Evolutionary conservation across 1,140 invertebrate genomes (phyloP).

Genomic region (Oppia nitens): DNA sequence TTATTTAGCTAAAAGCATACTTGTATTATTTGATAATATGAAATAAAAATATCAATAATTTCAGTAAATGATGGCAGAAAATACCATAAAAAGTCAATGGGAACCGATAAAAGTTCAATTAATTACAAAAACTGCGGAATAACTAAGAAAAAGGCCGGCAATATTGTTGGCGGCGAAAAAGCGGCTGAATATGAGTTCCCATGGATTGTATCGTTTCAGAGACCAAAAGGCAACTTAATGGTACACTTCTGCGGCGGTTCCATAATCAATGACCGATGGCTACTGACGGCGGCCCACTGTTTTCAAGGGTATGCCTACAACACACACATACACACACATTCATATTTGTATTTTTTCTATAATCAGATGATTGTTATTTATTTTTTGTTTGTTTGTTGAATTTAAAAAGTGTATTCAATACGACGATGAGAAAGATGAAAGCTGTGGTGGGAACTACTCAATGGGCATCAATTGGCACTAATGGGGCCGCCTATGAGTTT

Average conservation of each 20-base stretch:
- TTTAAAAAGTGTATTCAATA: no score
- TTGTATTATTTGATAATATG: no score
- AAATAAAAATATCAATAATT: no score
- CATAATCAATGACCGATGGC: slow-evolving; percentile 55
- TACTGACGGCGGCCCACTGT: not conserved
- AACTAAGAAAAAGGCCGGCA: not conserved
- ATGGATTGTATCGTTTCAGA: not conserved
- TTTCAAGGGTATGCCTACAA: not conserved
- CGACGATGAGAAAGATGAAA: not conserved
- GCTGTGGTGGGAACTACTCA: not conserved
- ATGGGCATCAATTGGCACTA: not conserved
- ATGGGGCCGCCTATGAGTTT: not conserved
- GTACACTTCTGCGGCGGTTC: slow-evolving; percentile 52
- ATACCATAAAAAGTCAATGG: no score
- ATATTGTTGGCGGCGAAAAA: not conserved
- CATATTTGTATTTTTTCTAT: no score
- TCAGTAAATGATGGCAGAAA: no score
- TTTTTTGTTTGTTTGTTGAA: no score
- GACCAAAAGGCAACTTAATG: not conserved
- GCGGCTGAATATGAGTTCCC: not conserved
- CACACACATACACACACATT: no score
- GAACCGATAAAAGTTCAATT: no score
- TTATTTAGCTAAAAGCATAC: no score
- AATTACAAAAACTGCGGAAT: not conserved
- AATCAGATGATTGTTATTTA: no score